Base-by-base conservation (phyloP, 2,797 vertebrate genomes). In the Oophaga sylvatica region DNA sequence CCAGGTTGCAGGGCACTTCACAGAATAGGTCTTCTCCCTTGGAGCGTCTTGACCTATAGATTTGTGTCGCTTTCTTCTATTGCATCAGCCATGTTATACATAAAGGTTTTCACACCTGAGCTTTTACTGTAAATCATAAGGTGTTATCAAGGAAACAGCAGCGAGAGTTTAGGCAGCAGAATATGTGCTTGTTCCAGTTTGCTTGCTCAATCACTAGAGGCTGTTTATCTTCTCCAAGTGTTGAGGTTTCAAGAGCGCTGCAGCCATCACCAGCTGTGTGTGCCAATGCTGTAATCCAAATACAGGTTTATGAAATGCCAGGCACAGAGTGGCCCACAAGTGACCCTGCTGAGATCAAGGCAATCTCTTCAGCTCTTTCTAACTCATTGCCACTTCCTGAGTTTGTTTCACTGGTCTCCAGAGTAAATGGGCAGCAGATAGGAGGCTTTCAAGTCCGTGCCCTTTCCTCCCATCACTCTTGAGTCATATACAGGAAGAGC, bases 351-450 rank as follows among this genome's bases (percentile, higher is more conserved):
- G 84, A 90, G 92, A 93, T 91, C 90, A 1, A 89, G 0, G 86
- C 90, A 93, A 93, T 95, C 93, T 92, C 92, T 90, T 76, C 91
- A 92, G 91, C 92, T 93, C 92, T 93, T 92, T 92, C 90, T 84
- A 91, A 88, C 92, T 91, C 91, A 91, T 92, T 94, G 92, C 92
- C 94, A 92, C 93, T 96, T 96, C 94, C 95, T 96, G 93, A 92
- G 93, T 94, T 95, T 96, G 94, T 95, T 96, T 94, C 93, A 92
- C 91, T 91, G 92, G 93, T 95, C 93, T 95, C 92, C 93, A 92
- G 85, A 90, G 84, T 2, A 91, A 93, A 93, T 89, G 90, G 92
- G 92, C 91, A 94, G 91, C 90, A 90, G 3, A 91, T 90, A 90
- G 90, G 16, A 59, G 83, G 31, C 90, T 94, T 93, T 93, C 82